Evolutionary conservation across 2,888 invertebrate genomes (phyloP), one percentile per base, ranked within the genome.

Genomic region (Mylabris sibirica): DNA sequence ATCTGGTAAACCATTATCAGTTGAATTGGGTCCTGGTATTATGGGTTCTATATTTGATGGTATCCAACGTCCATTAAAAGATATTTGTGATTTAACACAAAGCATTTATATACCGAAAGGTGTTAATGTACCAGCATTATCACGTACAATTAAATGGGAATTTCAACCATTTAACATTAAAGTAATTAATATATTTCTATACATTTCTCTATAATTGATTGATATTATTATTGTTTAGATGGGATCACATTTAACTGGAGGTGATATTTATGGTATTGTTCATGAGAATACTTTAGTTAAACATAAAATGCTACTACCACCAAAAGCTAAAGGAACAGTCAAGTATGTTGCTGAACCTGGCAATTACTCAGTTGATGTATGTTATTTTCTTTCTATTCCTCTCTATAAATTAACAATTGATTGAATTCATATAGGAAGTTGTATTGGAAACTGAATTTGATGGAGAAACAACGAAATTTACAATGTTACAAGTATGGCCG

Each of bases 61-160:
- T 88, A 99, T 99, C 86, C 99, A 99, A 87, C 94, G 99, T 82
- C 99, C 99, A 0, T 86, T 99, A 81, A 97, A 95, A 86, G 98
- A 98, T 87, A 99, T 99, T 85, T 90, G 93, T 83, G 96, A 97
- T 83, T 86, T 97, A 73, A 97, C 97, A 1, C 89, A 92, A 83
- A 97, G 97, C 83, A 99, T 99, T 87, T 99, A 99, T 90, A 99
- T 99, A 86, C 99, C 99, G 59, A 99, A 98, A 88, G 99, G 99
- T 85, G 92, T 99, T 63, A 99, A 98, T 85, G 92, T 94, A 69
- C 98, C 98, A n/a, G 90, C 94, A 63, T 86, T 99, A 70, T 94
- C 94, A 8, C 89, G 96, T 64, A 90, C 91, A 1, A 83, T 87
- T 66, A 86, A 89, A 72, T 99, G 99, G 99, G 98, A 99, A 78